Conservation (phyloP, 1,140 invertebrate species). For the Euwallacea similis region DNA sequence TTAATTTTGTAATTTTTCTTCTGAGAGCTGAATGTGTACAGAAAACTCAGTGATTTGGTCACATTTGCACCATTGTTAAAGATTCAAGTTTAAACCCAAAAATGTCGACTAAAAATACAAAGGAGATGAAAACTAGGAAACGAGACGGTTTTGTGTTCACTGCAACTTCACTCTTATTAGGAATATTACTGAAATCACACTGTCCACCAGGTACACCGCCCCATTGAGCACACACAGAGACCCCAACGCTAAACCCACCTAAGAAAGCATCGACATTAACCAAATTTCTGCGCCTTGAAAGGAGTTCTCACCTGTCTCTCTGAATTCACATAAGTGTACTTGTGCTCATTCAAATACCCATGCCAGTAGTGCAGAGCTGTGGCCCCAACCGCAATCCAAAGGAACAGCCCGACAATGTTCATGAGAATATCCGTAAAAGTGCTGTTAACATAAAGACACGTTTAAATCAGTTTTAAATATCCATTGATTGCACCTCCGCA, state of each 20-base stretch:
- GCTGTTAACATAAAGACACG: constrained; percentile 41
- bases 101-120: too few relatives aligned
- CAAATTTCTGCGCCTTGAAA: not conserved
- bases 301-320: constrained; percentile 65
- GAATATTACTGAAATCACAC: constrained; percentile 69
- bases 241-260: constrained; percentile 77
- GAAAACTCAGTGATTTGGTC: too few relatives aligned
- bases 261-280: constrained; percentile 43
- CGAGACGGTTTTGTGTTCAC: constrained; percentile 5
- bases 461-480: constrained; percentile 2
- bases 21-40: too few relatives aligned
- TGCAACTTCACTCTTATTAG: constrained; percentile 43
- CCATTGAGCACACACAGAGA: constrained; percentile 75
- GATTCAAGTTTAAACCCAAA: too few relatives aligned
- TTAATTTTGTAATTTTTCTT: too few relatives aligned
- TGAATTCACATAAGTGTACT: constrained; percentile 65
- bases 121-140: not conserved
- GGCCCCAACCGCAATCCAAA: constrained; percentile 81
- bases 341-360: constrained; percentile 75
- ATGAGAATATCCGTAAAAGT: constrained; percentile 72
- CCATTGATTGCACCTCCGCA: not conserved
- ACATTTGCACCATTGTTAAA: too few relatives aligned
- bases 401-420: constrained; percentile 80
- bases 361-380: constrained; percentile 85
- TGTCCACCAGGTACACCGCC: constrained; percentile 75